Evolutionary conservation across 2,888 invertebrate genomes (phyloP), one percentile per base, ranked within the genome.

Genomic region (Hirtodrosophila confusa): DNA sequence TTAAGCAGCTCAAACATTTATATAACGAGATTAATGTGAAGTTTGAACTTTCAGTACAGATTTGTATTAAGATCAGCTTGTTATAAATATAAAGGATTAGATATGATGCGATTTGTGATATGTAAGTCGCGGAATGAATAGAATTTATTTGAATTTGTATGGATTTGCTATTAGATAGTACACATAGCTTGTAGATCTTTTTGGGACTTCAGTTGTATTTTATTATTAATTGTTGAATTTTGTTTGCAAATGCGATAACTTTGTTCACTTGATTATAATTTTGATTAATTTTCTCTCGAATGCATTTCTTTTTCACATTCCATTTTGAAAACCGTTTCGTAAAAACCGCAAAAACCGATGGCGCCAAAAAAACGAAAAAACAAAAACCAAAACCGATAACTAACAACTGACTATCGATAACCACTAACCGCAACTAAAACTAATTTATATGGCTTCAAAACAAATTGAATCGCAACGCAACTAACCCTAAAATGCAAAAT

Each of bases 271-370:
- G 12, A 49, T 78, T 69, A 60, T 75, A 60, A 75, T 75, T 75
- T 73, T 69, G 23, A 57, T 78, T 51, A 76, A 75, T 73, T 68
- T 57, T 60, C 60, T 60, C 55, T 55, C 60, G 57, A 65, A 65
- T 66, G 65, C 51, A 64, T 77, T 68, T 80, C 61, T 76, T 78
- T 80, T 78, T 74, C 51, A 61, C 60, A 76, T 43, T 17, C 56
- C 37, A 66, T 36, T 58, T 70, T 64, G 49, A 51, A 62, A 40
- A 53, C 47, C 50, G 63, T 63, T 53, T 6, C 63, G 44, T 40
- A 65, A 64, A 72, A 65, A 57, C 44, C 44, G 44, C 43, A 65
- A 64, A 72, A 65, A 57, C 44, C 44, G 70, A 71, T 47, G 69
- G 56, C 35, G 72, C 33, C 35, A 40, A 45, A 40, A 40, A 56